Base-by-base conservation (phyloP, 2,888 invertebrate species). In the Apamea epomidion region DNA sequence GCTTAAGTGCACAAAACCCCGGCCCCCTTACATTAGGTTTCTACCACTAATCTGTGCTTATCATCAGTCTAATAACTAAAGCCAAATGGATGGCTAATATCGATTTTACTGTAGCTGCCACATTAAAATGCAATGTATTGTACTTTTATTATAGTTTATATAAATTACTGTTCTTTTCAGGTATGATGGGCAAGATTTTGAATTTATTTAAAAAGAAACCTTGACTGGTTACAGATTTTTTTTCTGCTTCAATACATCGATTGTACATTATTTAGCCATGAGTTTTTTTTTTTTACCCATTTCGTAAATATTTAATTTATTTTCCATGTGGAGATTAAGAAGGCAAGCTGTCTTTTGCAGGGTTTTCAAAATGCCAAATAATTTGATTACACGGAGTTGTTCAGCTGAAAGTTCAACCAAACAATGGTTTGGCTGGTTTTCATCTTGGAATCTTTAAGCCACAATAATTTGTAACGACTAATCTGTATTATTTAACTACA, bases 141-240 rank as follows among this genome's bases (percentile, higher is more conserved):
- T 65, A 25, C 12, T 25, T 6, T n/a, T 12, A 42, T 16, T 64
- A 64, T 58, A n/a, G 18, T 32, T 37, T 62, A 51, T 45, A 67
- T 75, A 80, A 83, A 85, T 45, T 48, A 54, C 37, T 76, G 42
- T 76, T 86, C 74, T 76, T 85, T 85, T 86, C 85, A 85, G 85
- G 83, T 85, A 86, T 82, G 60, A 83, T 81, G 62, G 16, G 37
- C 77, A 81, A 70, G 81, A 64, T 81, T 58, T 58, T 76, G 3
- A 58, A 21, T 72, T 64, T 82, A 16, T 21, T 79, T n/a, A 75
- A 42, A 72, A 75, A 83, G 62, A 81, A 81, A 81, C 81, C 83
- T n/a, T 83, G 48, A 81, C 45, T 81, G 29, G 10, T 73, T 80
- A 71, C 54, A 60, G 25, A 45, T 81, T 75, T 74, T 54, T 37